Base-by-base conservation (phyloP, 2,888 invertebrate species). In the Polyploca ridens region DNA sequence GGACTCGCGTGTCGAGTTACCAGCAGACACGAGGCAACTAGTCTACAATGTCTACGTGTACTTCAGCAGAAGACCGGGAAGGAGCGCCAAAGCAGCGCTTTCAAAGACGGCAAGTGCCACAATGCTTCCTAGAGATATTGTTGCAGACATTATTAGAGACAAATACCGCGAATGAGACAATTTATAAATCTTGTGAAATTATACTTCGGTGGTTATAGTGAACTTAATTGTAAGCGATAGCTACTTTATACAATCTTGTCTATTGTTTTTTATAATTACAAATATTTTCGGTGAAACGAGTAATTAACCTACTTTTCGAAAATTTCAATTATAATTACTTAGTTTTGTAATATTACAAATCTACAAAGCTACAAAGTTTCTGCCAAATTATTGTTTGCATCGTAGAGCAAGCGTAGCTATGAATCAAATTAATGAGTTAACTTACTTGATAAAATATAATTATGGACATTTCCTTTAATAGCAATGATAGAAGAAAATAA, bases 41-140 rank as follows among this genome's bases (percentile, higher is more conserved):
- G 93, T 94, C 1, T 94, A 93, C 83, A 94, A 93, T 65, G 93
- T 93, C 7, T 94, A 91, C 77, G 85, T 93, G 68, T 94, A 93
- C 82, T 94, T 94, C 78, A 89, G 88, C 66, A 83, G 93, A 67
- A 81, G 88, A 60, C 93, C 94, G 2, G 91, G 91, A 7, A 82
- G 93, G 46, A 93, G 88, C 67, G 86, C 92, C 46, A 92, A 90
- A 69, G 81, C 86, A 10, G 89, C 90, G 1, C 78, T 94, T 33
- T 76, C 91, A 8, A 94, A 94, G 76, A 94, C 94, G 2, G 91
- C 91, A 1, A 84, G 90, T 63, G 94, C 94, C 7, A 94, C 94
- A 0, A 93, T 93, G 93, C 79, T 93, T 62, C 93, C 93, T 6
- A 84, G 84, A 71, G 94, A 93, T 65, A 93, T 94, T 57, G 91